Evolutionary conservation across 2,888 invertebrate species (phyloP), one percentile per base, ranked within the genome.

Genomic region (Sacculina carcini): DNA sequence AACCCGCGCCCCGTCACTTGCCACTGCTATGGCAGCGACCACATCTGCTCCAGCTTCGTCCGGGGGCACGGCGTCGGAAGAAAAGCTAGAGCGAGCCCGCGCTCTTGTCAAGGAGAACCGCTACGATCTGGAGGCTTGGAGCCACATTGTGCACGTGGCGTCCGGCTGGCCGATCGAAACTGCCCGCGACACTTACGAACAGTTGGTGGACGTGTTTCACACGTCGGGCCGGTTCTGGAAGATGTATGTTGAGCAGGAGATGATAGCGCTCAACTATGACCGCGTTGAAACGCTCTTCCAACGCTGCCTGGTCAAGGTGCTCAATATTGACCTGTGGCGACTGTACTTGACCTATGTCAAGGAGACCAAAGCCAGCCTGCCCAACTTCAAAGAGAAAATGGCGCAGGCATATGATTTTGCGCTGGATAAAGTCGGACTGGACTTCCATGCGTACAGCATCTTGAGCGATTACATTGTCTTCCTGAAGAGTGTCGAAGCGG

Each of bases 371-470:
- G 80, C 87, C 49, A 79, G 84, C 61, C 72, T 92, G 58, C 79
- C 85, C 0, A 83, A 85, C 0, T 90, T 87, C 71, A 87, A 89
- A 63, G 98, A 98, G 66, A 96, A 94, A 70, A 86, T 99, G 84
- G 96, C 96, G 0, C 92, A 98, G 65, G 96, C 98, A 0, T 99
- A 96, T 65, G 96, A 99, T 67, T 98, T 98, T 67, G 96, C 98
- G 0, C 68, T 99, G 57, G 98, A 98, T 57, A 94, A 96, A 68
- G 94, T 99, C 58, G 98, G 98, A 0, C 79, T 98, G 77, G 98
- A 99, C 63, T 81, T 94, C 59, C 86, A 90, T 68, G 87, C 94
- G 0, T 90, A 85, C 65, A 79, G 83, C 9, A 85, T 99, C 55
- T 99, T 96, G 90, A 83, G 84, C 61, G 98, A 99, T 63, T 99